Conservation (phyloP, 2,888 invertebrate species). For the Drosophila acutilabella region DNA sequence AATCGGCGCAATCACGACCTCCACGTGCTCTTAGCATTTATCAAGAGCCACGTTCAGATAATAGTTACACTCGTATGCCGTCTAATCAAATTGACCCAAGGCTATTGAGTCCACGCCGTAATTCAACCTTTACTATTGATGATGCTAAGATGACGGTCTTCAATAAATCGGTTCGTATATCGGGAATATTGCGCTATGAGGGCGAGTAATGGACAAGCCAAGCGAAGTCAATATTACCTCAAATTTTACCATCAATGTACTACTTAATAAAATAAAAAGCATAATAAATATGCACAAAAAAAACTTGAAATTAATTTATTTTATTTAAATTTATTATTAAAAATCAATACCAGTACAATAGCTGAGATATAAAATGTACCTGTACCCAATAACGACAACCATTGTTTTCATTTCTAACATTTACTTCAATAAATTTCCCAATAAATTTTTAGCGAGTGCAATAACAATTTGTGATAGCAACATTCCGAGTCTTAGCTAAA, state of each 20-base stretch:
- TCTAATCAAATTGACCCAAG: too few relatives aligned
- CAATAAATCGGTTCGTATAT: neutral
- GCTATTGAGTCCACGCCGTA: neutral
- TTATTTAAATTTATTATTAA: too few relatives aligned
- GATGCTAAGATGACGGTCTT: neutral
- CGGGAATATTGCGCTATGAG: neutral
- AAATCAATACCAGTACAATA: too few relatives aligned
- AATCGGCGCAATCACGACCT: too few relatives aligned
- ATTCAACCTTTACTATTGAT: neutral
- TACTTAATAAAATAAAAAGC: too few relatives aligned
- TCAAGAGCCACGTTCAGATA: neutral
- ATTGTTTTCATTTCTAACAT: neutral
- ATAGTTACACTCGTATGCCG: neutral
- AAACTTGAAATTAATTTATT: too few relatives aligned
- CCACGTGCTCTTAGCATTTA: too few relatives aligned
- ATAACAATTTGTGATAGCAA: neutral
- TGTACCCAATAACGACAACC: too few relatives aligned
- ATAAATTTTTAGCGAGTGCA: neutral
- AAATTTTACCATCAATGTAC: too few relatives aligned
- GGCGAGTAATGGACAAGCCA: neutral
- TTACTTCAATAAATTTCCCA: neutral
- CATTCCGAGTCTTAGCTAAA: neutral
- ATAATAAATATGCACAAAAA: too few relatives aligned
- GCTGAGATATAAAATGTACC: too few relatives aligned
- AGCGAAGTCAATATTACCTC: neutral